Percentiles rank a stretch among this genome's conserved stretches.
Evolutionary conservation across 2,113 vertebrate species (phyloP).

Genomic region (Trogon melanurus): DNA sequence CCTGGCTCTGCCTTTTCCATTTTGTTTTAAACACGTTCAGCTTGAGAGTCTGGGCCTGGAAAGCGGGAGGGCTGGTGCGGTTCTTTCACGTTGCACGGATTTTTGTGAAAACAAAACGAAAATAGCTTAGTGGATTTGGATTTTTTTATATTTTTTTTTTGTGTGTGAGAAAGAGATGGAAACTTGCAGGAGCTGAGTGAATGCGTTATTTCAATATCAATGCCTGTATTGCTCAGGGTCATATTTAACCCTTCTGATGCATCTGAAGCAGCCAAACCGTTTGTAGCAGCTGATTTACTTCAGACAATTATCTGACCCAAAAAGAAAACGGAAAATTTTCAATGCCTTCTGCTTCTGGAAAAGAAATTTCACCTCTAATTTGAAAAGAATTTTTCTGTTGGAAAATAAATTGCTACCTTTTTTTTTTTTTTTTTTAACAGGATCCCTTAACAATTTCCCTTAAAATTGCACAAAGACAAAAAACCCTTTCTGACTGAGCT

Average conservation of each 20-base stretch:
- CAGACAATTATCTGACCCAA: not conserved
- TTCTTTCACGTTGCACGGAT: conserved; percentile 21
- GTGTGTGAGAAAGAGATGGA: not conserved
- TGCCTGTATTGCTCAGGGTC: not conserved
- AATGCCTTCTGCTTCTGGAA: not conserved
- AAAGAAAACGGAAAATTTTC: not conserved
- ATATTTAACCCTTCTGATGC: not conserved
- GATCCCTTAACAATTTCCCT: not conserved
- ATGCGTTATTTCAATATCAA: not conserved
- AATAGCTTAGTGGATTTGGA: not conserved
- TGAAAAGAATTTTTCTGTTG: not conserved
- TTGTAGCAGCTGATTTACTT: not conserved
- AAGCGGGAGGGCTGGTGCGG: not conserved
- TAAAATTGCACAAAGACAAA: not conserved
- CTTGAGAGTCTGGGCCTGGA: not conserved
- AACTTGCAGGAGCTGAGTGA: not conserved
- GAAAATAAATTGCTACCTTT: not conserved
- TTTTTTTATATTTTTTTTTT: not conserved
- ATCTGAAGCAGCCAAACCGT: not conserved
- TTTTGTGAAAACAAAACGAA: conserved; percentile 41
- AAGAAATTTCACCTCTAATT: not conserved
- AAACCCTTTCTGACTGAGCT: not conserved
- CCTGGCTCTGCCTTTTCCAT: conserved; percentile 37
- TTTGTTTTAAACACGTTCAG: conserved; percentile 41
- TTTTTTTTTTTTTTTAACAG: not conserved